Evolutionary conservation across 37 sponge, comb jelly and placozoan genomes (phyloP).

Genomic region (Halisarca cf. caerulea): DNA sequence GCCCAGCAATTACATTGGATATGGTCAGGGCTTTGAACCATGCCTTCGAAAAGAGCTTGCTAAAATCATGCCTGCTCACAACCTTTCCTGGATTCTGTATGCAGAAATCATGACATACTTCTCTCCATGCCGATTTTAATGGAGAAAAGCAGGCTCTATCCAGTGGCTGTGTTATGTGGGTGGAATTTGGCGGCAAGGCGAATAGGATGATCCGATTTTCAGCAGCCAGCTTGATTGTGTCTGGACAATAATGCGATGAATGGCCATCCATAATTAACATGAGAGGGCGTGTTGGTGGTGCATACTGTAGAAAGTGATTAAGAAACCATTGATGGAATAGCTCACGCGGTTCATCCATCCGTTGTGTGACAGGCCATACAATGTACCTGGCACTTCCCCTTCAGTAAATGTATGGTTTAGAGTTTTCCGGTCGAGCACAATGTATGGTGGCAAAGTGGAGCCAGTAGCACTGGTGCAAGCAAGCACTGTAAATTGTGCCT

Average conservation of each 20-base stretch:
- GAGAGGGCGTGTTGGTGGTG: slow-evolving; percentile 36
- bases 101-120: slow-evolving; percentile 28
- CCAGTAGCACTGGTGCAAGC: not conserved
- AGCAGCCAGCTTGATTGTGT: slow-evolving; percentile 41
- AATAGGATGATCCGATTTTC: slow-evolving; percentile 36
- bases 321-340: slow-evolving; percentile 54
- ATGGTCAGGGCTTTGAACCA: slow-evolving; percentile 30
- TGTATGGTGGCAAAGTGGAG: not conserved
- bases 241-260: slow-evolving; percentile 55
- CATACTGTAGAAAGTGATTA: slow-evolving; percentile 32
- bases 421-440: not conserved
- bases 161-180: slow-evolving; percentile 69
- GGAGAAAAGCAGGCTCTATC: slow-evolving; percentile 56
- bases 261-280: slow-evolving; percentile 75
- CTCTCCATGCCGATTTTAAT: slow-evolving; percentile 43
- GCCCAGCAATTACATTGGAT: no score
- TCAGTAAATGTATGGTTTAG: not conserved
- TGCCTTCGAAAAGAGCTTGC: slow-evolving; percentile 17
- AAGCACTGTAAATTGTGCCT: not conserved
- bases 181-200: slow-evolving; percentile 66
- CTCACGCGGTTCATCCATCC: slow-evolving; percentile 50
- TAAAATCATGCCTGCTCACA: slow-evolving; percentile 27
- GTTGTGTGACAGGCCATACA: slow-evolving; percentile 47
- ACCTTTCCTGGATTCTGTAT: slow-evolving; percentile 37
- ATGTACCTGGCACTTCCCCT: not conserved